Percentiles rank a stretch among this genome's conserved stretches.
phyloP scores from a whole-genome alignment of 2,888 invertebrate genomes.

The Parasteatoda lunata region DNA sequence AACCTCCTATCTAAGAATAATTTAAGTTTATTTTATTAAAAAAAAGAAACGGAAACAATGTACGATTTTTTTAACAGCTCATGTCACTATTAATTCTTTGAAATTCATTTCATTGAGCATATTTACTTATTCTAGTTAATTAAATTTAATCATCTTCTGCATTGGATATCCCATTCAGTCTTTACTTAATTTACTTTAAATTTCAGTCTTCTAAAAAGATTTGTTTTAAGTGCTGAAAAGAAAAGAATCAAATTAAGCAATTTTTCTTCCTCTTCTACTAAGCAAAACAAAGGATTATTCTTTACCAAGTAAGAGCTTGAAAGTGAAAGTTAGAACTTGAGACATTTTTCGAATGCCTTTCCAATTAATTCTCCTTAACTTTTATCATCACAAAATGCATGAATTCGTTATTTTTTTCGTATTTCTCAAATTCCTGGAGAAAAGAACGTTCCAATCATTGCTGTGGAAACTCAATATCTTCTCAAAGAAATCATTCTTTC shows the following conservation, averaged over 20 bases:
- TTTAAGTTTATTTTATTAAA: too few species aligned
- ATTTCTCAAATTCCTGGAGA: background rate
- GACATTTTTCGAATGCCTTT: background rate
- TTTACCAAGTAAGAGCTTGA: background rate
- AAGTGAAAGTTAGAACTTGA: background rate
- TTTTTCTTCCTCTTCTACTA: conserved; percentile 7
- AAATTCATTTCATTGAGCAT: background rate
- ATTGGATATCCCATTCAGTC: background rate
- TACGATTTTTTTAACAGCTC: too few species aligned
- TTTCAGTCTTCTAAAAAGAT: background rate
- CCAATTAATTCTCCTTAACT: background rate
- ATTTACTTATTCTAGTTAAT: background rate
- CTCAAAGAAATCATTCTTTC: background rate
- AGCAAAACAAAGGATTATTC: conserved; percentile 7
- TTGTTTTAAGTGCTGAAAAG: background rate
- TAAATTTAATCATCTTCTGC: background rate
- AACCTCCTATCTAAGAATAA: too few species aligned
- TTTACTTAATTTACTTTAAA: background rate
- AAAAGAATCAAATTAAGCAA: background rate
- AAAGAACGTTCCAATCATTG: background rate
- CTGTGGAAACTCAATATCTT: background rate
- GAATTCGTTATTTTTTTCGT: background rate
- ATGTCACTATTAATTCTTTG: background rate
- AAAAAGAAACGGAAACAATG: too few species aligned
- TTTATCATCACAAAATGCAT: conserved; percentile 2